phyloP scores from a whole-genome alignment of 2,113 vertebrate genomes.

The Tinamus guttatus region DNA sequence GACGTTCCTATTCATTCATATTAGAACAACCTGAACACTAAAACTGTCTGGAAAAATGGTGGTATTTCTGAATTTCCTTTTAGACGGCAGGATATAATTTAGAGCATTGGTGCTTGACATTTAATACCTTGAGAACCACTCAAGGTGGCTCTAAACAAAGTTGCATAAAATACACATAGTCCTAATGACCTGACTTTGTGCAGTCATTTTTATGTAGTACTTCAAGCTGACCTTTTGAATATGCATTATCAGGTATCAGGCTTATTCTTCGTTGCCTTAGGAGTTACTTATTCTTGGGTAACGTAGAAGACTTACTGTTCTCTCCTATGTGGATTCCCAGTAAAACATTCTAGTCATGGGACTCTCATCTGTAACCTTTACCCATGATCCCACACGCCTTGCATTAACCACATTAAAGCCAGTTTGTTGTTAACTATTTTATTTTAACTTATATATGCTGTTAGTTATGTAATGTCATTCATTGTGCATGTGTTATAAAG shows the following conservation, averaged over 20 bases:
- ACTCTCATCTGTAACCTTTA: background rate
- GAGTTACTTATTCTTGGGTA: background rate
- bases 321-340: background rate
- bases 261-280: background rate
- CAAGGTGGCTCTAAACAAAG: background rate
- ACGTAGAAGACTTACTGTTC: background rate
- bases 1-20: background rate
- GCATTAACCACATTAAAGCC: background rate
- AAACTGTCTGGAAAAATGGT: background rate
- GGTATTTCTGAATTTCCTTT: conserved; percentile 4
- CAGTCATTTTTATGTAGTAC: background rate
- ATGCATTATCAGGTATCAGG: background rate
- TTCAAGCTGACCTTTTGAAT: background rate
- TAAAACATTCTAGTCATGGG: accelerated
- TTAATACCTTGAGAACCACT: background rate
- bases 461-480: background rate
- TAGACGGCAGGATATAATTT: conserved; percentile 26
- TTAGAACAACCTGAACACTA: background rate
- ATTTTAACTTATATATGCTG: background rate
- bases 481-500: too few species aligned
- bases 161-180: background rate
- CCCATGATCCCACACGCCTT: background rate
- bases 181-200: background rate
- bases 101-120: background rate
- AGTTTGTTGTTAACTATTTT: background rate